A percentile compares a stretch with the other conserved stretches of the same genome.
Conservation (phyloP, 2,888 invertebrate genomes). For the Mythimna ferrago region DNA sequence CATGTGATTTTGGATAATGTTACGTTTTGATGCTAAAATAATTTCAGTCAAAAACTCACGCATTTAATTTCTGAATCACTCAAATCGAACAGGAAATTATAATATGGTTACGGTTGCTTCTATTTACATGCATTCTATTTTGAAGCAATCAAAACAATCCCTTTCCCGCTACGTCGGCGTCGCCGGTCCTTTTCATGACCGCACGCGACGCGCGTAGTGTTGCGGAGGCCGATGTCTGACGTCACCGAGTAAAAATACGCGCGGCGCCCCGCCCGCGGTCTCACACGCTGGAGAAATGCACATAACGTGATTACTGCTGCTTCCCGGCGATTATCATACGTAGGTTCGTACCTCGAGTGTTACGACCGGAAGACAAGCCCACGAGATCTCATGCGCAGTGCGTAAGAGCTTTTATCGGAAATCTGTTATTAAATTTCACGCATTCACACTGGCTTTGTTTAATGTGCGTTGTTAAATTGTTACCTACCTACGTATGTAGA, state of each 20-base stretch:
- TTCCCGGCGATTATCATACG: slow-evolving; percentile 38
- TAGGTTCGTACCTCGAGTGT: slow-evolving; percentile 17
- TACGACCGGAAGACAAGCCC: slow-evolving; percentile 47
- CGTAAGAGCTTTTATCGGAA: slow-evolving; percentile 30
- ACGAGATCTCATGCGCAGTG: slow-evolving; percentile 18
- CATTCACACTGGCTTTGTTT: slow-evolving; percentile 23
- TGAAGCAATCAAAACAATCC: slow-evolving; percentile 45
- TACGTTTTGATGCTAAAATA: too few species aligned
- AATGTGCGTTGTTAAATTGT: slow-evolving; percentile 17
- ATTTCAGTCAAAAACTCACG: too few species aligned
- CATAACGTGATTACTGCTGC: slow-evolving; percentile 45
- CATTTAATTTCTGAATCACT: background rate
- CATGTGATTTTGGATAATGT: too few species aligned
- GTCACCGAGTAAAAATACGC: slow-evolving; percentile 83
- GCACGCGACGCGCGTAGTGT: slow-evolving; percentile 35
- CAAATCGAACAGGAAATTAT: slow-evolving; percentile 9
- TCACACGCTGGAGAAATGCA: slow-evolving; percentile 74
- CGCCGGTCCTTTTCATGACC: slow-evolving; percentile 67
- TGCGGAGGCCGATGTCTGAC: slow-evolving; percentile 75
- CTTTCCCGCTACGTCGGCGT: slow-evolving; percentile 53
- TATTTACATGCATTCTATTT: slow-evolving; percentile 34
- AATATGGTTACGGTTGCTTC: background rate
- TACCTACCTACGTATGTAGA: background rate
- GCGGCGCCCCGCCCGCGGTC: slow-evolving; percentile 73
- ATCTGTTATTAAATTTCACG: slow-evolving; percentile 30